Percentiles rank a stretch among this genome's conserved stretches.
phyloP scores from a whole-genome alignment of 37 sponge, comb jelly and placozoan genomes.

The Corticium candelabrum region DNA sequence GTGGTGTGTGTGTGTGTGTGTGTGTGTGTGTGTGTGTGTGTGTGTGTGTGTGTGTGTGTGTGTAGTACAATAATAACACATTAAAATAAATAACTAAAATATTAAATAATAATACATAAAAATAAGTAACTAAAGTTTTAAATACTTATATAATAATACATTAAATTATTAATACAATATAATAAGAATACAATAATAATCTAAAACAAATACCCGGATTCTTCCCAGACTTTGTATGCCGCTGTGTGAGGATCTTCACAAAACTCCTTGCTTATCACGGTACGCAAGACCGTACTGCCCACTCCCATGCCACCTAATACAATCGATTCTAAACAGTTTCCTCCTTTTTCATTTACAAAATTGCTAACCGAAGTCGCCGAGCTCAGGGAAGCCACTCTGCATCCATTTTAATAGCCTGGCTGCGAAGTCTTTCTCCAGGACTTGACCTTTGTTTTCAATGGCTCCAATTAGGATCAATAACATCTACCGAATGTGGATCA shows the following conservation, averaged over 20 bases:
- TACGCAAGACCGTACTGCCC: slow-evolving; percentile 39
- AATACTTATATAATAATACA: too few relatives aligned
- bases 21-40: too few relatives aligned
- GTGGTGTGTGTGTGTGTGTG: too few relatives aligned
- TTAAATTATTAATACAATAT: too few relatives aligned
- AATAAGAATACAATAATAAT: too few relatives aligned
- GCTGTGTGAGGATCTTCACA: slow-evolving; percentile 55
- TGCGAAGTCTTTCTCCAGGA: slow-evolving; percentile 60
- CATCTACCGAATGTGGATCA: slow-evolving; percentile 46
- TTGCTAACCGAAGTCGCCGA: slow-evolving; percentile 76
- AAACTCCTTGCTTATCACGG: slow-evolving; percentile 32
- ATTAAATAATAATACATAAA: too few relatives aligned
- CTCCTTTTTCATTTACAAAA: too few relatives aligned
- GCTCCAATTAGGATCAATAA: slow-evolving; percentile 62
- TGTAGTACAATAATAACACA: too few relatives aligned
- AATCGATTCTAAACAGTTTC: too few relatives aligned
- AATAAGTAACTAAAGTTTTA: too few relatives aligned
- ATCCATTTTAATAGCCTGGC: slow-evolving; percentile 56
- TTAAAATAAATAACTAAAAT: too few relatives aligned
- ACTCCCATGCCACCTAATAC: slow-evolving; percentile 80
- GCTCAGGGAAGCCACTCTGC: slow-evolving; percentile 55
- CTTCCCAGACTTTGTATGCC: slow-evolving; percentile 66
- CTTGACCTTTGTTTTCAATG: slow-evolving; percentile 41
- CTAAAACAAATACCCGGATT: slow-evolving; percentile 42
- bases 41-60: too few relatives aligned